Evolutionary conservation across 2,888 invertebrate genomes (phyloP).

Genomic region (Pantelozetes paolii): DNA sequence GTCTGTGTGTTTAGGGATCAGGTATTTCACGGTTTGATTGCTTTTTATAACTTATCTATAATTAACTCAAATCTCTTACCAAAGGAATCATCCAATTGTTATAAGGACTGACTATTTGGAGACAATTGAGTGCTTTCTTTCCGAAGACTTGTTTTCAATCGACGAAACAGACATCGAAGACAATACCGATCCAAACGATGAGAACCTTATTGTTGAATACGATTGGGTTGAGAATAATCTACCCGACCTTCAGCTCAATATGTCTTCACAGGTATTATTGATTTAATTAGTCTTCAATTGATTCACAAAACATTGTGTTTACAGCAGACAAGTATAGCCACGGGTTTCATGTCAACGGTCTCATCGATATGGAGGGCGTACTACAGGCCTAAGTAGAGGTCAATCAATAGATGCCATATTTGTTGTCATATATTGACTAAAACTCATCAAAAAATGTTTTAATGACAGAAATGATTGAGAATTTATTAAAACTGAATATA

Average conservation of each 20-base stretch:
- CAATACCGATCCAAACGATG: background rate
- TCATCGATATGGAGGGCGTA: too few species aligned
- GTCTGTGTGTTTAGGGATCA: background rate
- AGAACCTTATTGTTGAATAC: constrained; percentile 25
- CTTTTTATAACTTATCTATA: background rate
- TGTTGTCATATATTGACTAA: too few species aligned
- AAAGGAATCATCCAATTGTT: constrained; percentile 12
- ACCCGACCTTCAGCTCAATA: constrained; percentile 32
- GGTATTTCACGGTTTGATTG: too few species aligned
- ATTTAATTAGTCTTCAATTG: background rate
- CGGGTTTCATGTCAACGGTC: too few species aligned
- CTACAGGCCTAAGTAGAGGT: too few species aligned
- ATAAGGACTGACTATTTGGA: constrained; percentile 8
- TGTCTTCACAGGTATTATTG: background rate
- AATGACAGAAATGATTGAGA: too few species aligned
- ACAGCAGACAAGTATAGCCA: constrained; percentile 55
- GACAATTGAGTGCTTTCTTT: background rate
- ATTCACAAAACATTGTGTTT: background rate
- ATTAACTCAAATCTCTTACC: too few species aligned
- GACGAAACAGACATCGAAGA: constrained; percentile 25
- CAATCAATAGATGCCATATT: too few species aligned
- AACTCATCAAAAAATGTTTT: too few species aligned
- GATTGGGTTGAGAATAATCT: constrained; percentile 41
- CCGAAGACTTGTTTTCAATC: constrained; percentile 15
- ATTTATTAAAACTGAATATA: too few species aligned